These are phyloP conservation scores for Drepanosiphum platanoidis DNA, from an alignment of 2,888 invertebrate species.

Conservation along the genomic window DNA sequence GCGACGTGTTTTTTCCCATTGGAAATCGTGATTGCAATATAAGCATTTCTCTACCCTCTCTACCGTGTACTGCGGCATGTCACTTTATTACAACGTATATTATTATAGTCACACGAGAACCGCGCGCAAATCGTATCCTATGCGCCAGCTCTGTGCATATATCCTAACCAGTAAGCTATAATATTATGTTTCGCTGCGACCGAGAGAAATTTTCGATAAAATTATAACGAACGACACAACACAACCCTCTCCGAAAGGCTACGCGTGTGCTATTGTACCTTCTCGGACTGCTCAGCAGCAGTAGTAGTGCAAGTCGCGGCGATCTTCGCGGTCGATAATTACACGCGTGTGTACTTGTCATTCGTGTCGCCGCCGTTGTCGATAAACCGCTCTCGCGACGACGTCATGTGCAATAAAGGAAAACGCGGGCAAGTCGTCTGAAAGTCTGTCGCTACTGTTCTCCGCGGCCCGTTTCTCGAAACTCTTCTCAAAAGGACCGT, in stretches of 20 bases:
- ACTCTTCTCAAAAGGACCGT: constrained; percentile 24
- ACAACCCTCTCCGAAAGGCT: background rate
- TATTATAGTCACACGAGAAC: background rate
- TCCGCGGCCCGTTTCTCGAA: background rate
- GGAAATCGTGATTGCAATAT: background rate
- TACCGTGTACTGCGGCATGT: background rate
- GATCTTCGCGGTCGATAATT: background rate
- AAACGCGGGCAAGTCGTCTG: constrained; percentile 50
- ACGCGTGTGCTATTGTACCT: too few relatives aligned
- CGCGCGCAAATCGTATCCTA: background rate
- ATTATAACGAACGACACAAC: background rate
- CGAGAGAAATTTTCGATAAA: background rate
- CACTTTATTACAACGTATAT: too few relatives aligned
- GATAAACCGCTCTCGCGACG: constrained; percentile 27
- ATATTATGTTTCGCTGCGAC: too few relatives aligned
- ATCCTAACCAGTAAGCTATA: too few relatives aligned
- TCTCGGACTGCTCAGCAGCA: too few relatives aligned
- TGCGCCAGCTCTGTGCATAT: too few relatives aligned
- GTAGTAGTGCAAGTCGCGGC: too few relatives aligned
- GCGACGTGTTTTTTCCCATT: background rate
- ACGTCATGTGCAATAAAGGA: constrained; percentile 42
- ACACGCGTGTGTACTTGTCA: constrained; percentile 17
- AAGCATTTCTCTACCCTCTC: background rate
- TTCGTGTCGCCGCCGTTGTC: constrained; percentile 26
- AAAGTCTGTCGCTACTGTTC: constrained; percentile 14